Percentiles rank a stretch among this genome's conserved stretches.
These are phyloP conservation scores for Drosophila lini DNA, from an alignment of 1,140 invertebrate genomes.

Conservation along the genomic window DNA sequence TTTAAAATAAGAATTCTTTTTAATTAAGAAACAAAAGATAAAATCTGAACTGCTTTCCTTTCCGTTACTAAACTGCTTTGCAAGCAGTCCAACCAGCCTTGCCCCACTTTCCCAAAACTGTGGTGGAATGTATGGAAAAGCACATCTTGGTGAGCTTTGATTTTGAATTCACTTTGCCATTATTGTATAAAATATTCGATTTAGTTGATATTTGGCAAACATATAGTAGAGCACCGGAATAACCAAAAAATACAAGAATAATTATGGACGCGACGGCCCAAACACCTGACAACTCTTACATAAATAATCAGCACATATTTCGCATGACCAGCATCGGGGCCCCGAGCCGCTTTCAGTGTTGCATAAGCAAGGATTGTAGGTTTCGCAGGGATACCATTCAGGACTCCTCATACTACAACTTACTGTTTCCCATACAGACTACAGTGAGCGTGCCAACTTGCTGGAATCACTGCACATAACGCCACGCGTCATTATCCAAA, in stretches of 20 bases:
- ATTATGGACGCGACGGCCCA: not conserved
- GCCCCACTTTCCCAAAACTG: not conserved
- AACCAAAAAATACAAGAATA: not conserved
- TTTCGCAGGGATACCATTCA: too few species aligned
- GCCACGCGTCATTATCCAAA: conserved; percentile 56
- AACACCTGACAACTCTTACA: not conserved
- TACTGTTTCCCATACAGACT: conserved; percentile 29
- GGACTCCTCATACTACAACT: not conserved
- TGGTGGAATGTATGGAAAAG: too few species aligned
- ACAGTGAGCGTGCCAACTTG: conserved; percentile 54
- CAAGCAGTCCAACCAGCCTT: not conserved
- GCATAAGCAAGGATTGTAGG: conserved; percentile 63
- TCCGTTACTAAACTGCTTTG: not conserved
- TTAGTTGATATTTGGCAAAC: not conserved
- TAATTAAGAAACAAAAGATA: not conserved
- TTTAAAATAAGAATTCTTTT: not conserved
- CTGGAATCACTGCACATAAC: conserved; percentile 56
- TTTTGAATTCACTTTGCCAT: not conserved
- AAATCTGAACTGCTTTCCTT: not conserved
- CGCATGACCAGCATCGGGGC: not conserved
- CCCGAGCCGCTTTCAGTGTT: conserved; percentile 37
- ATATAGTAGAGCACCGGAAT: not conserved
- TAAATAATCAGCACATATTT: not conserved
- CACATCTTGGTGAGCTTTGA: not conserved
- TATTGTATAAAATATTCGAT: not conserved